Conservation (phyloP, 2,113 vertebrate genomes). For the Cheirogaleus medius region DNA sequence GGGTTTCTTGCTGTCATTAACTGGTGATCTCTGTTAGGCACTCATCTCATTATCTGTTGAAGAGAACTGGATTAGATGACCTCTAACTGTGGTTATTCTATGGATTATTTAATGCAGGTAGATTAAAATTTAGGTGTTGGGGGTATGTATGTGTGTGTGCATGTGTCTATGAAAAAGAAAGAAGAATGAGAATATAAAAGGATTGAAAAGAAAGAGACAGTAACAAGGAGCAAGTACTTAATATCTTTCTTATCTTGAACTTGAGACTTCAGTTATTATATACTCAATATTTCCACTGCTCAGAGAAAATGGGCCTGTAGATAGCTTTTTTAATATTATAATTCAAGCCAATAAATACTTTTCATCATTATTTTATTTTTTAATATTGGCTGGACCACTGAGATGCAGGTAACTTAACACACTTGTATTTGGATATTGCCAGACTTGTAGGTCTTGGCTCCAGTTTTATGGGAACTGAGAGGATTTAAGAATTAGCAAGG, state of each 20-base stretch:
- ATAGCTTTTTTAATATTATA: not conserved
- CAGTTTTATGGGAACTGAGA: not conserved
- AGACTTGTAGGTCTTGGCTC: not conserved
- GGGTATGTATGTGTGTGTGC: not conserved
- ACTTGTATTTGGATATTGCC: not conserved
- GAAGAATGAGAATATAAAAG: not conserved
- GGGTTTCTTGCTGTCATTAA: not conserved
- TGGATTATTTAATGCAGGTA: not conserved
- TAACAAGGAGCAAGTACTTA: not conserved
- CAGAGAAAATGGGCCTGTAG: not conserved
- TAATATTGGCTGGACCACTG: not conserved
- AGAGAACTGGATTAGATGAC: not conserved
- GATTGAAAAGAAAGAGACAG: not conserved
- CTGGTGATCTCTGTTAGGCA: not conserved
- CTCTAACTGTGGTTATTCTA: not conserved
- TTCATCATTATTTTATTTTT: not conserved
- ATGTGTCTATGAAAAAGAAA: not conserved
- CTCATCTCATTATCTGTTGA: not conserved
- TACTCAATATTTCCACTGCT: not conserved
- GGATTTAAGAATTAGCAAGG: not conserved
- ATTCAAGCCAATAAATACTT: not conserved
- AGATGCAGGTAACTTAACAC: not conserved
- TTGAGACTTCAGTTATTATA: not conserved
- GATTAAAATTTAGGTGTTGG: not conserved
- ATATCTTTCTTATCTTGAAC: not conserved